Conservation (phyloP, 2,113 vertebrate genomes). For the Pseudolaguvia tuberculata region DNA sequence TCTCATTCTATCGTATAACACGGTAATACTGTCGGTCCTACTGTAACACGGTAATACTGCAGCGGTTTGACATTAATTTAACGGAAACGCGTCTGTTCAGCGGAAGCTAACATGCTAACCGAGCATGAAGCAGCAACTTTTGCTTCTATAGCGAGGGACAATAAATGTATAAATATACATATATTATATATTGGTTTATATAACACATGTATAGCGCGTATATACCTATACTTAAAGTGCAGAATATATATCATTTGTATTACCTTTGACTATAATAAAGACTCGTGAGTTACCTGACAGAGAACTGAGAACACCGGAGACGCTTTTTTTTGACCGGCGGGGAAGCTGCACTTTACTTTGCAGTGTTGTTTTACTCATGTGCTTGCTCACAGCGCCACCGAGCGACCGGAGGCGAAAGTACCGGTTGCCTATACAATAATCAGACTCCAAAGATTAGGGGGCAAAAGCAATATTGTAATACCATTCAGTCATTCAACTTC, state of each 20-base stretch:
- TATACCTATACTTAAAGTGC: not conserved
- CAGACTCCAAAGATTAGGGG: no score
- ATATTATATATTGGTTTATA: not conserved
- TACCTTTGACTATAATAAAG: not conserved
- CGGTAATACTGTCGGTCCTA: no score
- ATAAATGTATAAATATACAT: not conserved
- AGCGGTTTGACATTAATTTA: not conserved
- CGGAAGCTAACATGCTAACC: not conserved
- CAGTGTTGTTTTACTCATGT: not conserved
- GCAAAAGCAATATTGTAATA: no score
- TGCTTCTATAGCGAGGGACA: not conserved
- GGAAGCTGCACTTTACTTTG: not conserved
- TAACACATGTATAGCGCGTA: not conserved
- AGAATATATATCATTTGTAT: no score
- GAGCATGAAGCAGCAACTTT: slow-evolving; percentile 55
- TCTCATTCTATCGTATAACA: not conserved
- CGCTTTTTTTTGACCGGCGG: not conserved
- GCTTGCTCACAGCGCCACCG: not conserved
- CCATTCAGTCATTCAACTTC: no score
- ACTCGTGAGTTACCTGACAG: not conserved
- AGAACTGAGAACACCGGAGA: not conserved
- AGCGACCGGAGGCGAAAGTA: not conserved
- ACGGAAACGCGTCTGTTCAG: not conserved
- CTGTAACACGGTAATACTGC: not conserved
- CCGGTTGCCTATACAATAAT: no score